Base-by-base conservation (phyloP, 37 sponge, comb jelly and placozoan genomes). In the Aphrocallistes beatrix region DNA sequence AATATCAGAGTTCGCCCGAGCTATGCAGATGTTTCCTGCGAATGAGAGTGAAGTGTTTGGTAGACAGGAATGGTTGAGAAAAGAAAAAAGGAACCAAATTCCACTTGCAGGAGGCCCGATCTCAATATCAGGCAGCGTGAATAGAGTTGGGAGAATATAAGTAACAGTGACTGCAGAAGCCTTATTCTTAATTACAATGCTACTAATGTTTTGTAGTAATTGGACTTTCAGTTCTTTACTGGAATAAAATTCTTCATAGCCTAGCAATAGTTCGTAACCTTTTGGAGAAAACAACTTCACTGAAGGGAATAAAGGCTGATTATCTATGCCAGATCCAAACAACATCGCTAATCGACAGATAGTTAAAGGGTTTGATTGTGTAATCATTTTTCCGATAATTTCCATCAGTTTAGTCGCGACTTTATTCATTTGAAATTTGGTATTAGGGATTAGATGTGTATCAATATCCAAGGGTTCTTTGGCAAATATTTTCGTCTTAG, bases 51-150 rank as follows among this genome's bases (percentile, higher is more conserved):
- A 60, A 3, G n/a, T 30, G n/a, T 60, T 60, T 3, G 75, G 75
- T 13, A 60, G 75, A 60, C 75, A 60, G 25, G 75, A 60, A 30
- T 60, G 75, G n/a, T 60, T 60, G 75, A 60, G n/a, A 30, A 60
- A 60, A 6, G 75, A 60, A 60, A 25, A 30, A 3, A 60, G 75
- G 75, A 60, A 60, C 75, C 75, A 60, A 60, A 60, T 60, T 60
- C 75, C 75, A 60, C 3, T 32, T 32, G 75, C 75, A 3, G 10
- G 28, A 13, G 75, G 75, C n/a, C 75, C 75, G n/a, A 25, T 19
- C 10, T 60, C 75, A 6, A 60, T 60, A 30, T 30, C n/a, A 60
- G 75, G 75, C 25, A 25, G 75, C 8, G 75, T 19, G 8, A 30
- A 25, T 13, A 60, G 75, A 13, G 75, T 60, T 25, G 75, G 75